Evolutionary conservation across 2,888 invertebrate species (phyloP).

Genomic region (Epirrhoe tristata): DNA sequence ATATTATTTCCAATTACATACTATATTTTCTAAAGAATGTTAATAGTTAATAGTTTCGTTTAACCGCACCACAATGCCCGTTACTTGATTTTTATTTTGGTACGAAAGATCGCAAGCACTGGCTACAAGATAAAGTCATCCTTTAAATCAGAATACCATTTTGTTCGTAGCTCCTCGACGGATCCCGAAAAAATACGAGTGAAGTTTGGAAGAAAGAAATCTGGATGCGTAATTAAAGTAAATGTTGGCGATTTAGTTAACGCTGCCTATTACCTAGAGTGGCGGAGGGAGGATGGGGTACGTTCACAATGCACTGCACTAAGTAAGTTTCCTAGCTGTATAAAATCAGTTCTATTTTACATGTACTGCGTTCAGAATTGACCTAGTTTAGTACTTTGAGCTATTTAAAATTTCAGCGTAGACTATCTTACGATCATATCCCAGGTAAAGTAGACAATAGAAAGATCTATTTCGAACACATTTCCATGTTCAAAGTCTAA

Average conservation of each 20-base stretch:
- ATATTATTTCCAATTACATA: no score
- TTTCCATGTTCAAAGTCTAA: no score
- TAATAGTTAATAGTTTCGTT: no score
- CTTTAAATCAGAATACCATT: slow-evolving; percentile 19
- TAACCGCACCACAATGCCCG: no score
- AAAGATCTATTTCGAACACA: no score
- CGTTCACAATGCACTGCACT: slow-evolving; percentile 5
- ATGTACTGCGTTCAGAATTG: no score
- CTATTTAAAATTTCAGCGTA: no score
- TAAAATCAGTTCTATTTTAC: background rate
- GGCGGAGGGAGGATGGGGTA: slow-evolving; percentile 32
- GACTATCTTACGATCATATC: no score
- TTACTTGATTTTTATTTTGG: no score
- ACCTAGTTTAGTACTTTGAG: no score
- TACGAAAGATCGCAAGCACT: background rate
- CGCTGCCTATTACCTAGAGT: slow-evolving; percentile 62
- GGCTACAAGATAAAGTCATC: background rate
- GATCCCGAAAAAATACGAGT: slow-evolving; percentile 47
- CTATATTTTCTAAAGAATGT: no score
- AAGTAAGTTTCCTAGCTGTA: background rate
- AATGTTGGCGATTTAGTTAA: slow-evolving; percentile 67
- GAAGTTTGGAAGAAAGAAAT: slow-evolving; percentile 59
- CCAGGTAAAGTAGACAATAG: no score
- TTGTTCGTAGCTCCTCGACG: slow-evolving; percentile 25
- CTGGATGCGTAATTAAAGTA: slow-evolving; percentile 69